Conservation (phyloP, 1,140 invertebrate genomes). For the Nilaparvata lugens region DNA sequence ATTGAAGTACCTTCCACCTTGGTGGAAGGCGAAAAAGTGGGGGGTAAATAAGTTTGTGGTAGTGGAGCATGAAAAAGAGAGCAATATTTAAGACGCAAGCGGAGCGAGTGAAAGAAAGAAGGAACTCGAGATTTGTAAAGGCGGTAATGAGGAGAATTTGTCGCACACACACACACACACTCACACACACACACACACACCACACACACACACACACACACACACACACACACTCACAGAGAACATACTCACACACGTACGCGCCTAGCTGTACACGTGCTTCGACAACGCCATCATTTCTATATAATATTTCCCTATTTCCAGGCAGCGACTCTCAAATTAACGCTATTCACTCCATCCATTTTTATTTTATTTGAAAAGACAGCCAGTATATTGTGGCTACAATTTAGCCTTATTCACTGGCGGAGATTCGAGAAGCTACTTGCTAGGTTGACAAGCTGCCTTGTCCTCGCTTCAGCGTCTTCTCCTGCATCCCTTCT, state of each 20-base stretch:
- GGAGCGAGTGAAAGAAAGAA: too few relatives aligned
- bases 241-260: neutral
- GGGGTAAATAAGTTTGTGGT: too few relatives aligned
- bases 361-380: slow-evolving; percentile 18
- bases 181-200: too few relatives aligned
- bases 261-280: neutral
- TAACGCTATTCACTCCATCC: slow-evolving; percentile 19
- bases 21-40: too few relatives aligned
- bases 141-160: too few relatives aligned
- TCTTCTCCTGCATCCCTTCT: too few relatives aligned
- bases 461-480: neutral
- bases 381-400: slow-evolving; percentile 21
- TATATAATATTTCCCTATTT: slow-evolving; percentile 6
- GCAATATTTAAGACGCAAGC: too few relatives aligned
- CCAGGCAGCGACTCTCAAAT: slow-evolving; percentile 13
- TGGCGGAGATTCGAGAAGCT: slow-evolving; percentile 4
- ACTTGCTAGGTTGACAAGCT: slow-evolving; percentile 6
- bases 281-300: neutral
- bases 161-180: too few relatives aligned
- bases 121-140: too few relatives aligned
- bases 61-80: too few relatives aligned
- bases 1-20: too few relatives aligned
- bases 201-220: neutral
- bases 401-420: slow-evolving; percentile 25
- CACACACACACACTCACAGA: too few relatives aligned